phyloP scores from a whole-genome alignment of 2,888 invertebrate species.

The Dicycla oo region DNA sequence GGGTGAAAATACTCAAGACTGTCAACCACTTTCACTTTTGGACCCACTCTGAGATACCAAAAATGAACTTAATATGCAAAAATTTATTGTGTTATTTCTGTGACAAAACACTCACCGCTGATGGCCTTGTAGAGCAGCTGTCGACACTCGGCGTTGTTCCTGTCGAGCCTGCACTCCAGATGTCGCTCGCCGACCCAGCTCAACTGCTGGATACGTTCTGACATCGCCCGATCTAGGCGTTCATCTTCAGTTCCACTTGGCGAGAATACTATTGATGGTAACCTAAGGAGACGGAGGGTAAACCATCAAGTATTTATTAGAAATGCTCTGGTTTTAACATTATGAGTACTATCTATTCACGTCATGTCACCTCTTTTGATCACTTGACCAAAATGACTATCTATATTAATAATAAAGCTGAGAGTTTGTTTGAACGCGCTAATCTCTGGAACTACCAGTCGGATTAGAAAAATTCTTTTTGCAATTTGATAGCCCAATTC shows the following conservation, averaged over 20 bases:
- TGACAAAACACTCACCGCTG: slow-evolving; percentile 91
- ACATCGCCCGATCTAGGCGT: slow-evolving; percentile 97
- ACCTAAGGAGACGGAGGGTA: slow-evolving; percentile 54
- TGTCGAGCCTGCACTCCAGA: slow-evolving; percentile 97
- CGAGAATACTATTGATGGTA: slow-evolving; percentile 93
- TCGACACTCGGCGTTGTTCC: slow-evolving; percentile 95
- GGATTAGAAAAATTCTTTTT: too few species aligned
- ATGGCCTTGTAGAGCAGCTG: slow-evolving; percentile 98
- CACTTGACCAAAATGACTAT: not conserved
- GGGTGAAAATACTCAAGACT: not conserved
- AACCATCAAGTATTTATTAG: not conserved
- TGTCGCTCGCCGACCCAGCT: slow-evolving; percentile 99
- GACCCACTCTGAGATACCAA: not conserved
- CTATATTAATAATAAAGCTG: too few species aligned
- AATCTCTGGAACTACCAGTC: too few species aligned
- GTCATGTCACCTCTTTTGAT: not conserved
- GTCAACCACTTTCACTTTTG: not conserved
- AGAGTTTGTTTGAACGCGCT: too few species aligned
- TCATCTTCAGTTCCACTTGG: slow-evolving; percentile 97
- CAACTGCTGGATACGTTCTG: slow-evolving; percentile 97
- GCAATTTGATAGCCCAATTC: too few species aligned
- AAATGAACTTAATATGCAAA: not conserved
- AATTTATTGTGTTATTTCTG: not conserved
- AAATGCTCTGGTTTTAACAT: not conserved
- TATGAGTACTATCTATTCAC: not conserved